Conservation (phyloP, 2,888 invertebrate species). For the Stenurella melanura region DNA sequence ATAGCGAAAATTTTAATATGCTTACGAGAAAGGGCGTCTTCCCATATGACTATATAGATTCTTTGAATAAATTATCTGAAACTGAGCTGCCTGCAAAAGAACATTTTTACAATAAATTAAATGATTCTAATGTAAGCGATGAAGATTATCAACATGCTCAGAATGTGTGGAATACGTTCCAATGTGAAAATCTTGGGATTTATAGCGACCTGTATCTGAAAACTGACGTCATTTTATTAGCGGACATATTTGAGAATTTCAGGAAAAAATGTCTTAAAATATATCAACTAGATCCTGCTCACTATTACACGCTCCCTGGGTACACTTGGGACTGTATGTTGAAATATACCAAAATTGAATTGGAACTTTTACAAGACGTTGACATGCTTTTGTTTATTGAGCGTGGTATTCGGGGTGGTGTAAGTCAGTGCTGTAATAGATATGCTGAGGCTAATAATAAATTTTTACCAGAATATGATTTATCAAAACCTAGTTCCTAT, state of each 20-base stretch:
- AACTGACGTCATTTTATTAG: too few relatives aligned
- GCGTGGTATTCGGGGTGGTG: background rate
- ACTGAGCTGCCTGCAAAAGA: too few relatives aligned
- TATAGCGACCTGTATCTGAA: too few relatives aligned
- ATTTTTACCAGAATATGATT: background rate
- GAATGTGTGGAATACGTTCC: background rate
- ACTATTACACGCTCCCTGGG: background rate
- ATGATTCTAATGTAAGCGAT: background rate
- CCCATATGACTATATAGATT: background rate
- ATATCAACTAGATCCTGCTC: background rate
- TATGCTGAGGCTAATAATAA: constrained; percentile 10
- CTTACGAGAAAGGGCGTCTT: background rate
- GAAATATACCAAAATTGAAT: background rate
- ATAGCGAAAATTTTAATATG: background rate
- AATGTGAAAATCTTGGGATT: too few relatives aligned
- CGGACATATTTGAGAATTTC: too few relatives aligned
- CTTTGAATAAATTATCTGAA: too few relatives aligned
- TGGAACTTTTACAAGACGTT: background rate
- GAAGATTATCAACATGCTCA: background rate
- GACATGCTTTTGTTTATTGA: constrained; percentile 5
- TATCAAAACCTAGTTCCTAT: too few relatives aligned
- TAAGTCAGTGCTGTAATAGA: constrained; percentile 9
- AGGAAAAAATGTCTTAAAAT: too few relatives aligned
- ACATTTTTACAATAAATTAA: background rate
- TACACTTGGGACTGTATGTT: background rate